These are phyloP conservation scores for Pachyramphus minor DNA, from an alignment of 2,113 vertebrate genomes.

Conservation along the genomic window DNA sequence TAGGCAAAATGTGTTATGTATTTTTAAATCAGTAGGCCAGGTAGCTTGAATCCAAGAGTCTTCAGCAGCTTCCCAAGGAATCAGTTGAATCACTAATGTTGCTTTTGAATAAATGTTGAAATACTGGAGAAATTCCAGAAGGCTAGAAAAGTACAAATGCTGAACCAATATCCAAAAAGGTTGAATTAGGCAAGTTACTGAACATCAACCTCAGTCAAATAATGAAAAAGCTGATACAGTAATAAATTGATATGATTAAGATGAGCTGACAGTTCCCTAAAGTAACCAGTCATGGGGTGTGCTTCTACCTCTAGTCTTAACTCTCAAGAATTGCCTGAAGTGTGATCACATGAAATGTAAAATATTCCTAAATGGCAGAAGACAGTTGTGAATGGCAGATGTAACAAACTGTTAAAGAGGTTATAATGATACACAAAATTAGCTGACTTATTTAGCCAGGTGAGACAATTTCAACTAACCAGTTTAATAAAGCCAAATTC, in stretches of 20 bases:
- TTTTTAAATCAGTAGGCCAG: background rate
- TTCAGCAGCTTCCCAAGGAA: background rate
- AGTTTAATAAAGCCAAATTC: background rate
- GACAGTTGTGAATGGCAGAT: background rate
- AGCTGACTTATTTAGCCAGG: background rate
- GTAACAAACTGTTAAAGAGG: background rate
- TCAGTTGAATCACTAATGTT: background rate
- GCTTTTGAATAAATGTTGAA: background rate
- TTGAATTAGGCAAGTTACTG: background rate
- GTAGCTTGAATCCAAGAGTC: background rate
- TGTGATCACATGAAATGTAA: background rate
- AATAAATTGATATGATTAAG: background rate
- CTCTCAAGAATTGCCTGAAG: background rate
- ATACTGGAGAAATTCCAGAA: background rate
- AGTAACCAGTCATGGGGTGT: background rate
- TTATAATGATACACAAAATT: background rate
- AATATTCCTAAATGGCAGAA: background rate
- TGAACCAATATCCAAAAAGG: background rate
- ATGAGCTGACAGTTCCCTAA: background rate
- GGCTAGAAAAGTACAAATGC: background rate
- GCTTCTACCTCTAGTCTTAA: background rate
- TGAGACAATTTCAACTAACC: background rate
- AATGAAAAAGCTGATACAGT: background rate
- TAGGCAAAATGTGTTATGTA: background rate
- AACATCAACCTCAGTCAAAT: background rate